Percentiles rank a stretch among this genome's conserved stretches.
Evolutionary conservation across 1,140 invertebrate species (phyloP).

Genomic region (Teleogryllus occipitalis): DNA sequence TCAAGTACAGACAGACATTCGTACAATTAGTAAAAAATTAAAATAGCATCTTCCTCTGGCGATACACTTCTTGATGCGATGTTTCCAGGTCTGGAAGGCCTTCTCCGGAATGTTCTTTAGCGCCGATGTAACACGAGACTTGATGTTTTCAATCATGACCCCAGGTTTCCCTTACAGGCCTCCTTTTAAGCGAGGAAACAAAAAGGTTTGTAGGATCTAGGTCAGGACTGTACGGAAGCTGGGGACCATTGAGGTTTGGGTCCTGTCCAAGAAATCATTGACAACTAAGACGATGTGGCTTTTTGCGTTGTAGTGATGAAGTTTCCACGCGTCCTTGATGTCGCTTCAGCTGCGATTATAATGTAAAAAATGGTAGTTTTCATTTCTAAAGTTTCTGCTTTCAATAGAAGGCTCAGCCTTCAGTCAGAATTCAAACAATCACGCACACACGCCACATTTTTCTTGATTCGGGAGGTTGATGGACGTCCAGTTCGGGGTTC

Average conservation of each 20-base stretch:
- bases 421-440: conserved; percentile 13
- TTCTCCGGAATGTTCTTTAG: conserved; percentile 14
- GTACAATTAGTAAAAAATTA: too few relatives aligned
- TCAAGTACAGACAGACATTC: too few relatives aligned
- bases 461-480: neutral
- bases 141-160: neutral
- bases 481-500: conserved; percentile 12
- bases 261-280: conserved; percentile 11
- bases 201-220: neutral
- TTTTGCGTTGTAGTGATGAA: neutral
- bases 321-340: conserved; percentile 9
- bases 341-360: conserved; percentile 11
- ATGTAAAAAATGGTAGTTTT: conserved; percentile 16
- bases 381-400: conserved; percentile 10
- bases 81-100: conserved; percentile 11
- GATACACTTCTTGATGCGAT: conserved; percentile 12
- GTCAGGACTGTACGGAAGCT: neutral
- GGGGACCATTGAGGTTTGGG: neutral
- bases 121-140: conserved; percentile 8
- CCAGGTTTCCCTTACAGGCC: conserved; percentile 8
- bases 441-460: neutral
- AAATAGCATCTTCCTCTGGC: too few relatives aligned
- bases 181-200: conserved; percentile 11
- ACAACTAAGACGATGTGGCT: conserved; percentile 9
- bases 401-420: conserved; percentile 4